Percentiles rank a stretch among this genome's conserved stretches.
These are phyloP conservation scores for Eubucco bourcierii DNA, from an alignment of 2,113 vertebrate species.

Conservation along the genomic window DNA sequence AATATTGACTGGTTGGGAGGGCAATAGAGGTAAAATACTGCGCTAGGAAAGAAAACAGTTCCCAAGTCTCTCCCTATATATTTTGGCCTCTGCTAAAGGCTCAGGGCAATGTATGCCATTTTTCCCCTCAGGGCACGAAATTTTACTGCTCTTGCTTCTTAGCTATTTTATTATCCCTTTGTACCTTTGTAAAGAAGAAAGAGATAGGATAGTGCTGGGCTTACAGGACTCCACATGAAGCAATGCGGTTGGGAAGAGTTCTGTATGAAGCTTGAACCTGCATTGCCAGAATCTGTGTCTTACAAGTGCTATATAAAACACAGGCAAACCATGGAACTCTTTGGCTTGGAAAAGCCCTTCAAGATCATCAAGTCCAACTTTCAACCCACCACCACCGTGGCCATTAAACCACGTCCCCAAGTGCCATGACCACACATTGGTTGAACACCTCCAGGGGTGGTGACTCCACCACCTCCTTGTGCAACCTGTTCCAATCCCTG, in stretches of 20 bases:
- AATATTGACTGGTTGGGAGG: constrained; percentile 69
- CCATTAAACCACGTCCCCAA: no score
- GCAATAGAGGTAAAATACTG: constrained; percentile 68
- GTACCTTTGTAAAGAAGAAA: constrained; percentile 57
- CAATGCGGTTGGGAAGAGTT: background rate
- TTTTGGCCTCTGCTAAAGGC: constrained; percentile 46
- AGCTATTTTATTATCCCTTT: constrained; percentile 66
- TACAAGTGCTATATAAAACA: background rate
- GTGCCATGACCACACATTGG: no score
- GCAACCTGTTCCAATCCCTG: no score
- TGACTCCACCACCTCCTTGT: no score
- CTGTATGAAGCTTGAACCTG: background rate
- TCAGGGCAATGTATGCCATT: constrained; percentile 57
- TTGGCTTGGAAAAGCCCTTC: no score
- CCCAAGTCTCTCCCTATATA: constrained; percentile 43
- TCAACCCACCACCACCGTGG: no score
- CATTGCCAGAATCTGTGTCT: constrained; percentile 3
- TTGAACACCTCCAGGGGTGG: no score
- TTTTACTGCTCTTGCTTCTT: constrained; percentile 59
- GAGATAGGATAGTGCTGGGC: constrained; percentile 15
- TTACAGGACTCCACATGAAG: constrained; percentile 12
- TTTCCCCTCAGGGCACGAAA: constrained; percentile 35
- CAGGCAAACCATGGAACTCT: background rate
- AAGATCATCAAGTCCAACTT: no score
- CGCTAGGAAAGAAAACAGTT: constrained; percentile 54